Conservation (phyloP, 2,113 vertebrate genomes). For the Catharus minimus region DNA sequence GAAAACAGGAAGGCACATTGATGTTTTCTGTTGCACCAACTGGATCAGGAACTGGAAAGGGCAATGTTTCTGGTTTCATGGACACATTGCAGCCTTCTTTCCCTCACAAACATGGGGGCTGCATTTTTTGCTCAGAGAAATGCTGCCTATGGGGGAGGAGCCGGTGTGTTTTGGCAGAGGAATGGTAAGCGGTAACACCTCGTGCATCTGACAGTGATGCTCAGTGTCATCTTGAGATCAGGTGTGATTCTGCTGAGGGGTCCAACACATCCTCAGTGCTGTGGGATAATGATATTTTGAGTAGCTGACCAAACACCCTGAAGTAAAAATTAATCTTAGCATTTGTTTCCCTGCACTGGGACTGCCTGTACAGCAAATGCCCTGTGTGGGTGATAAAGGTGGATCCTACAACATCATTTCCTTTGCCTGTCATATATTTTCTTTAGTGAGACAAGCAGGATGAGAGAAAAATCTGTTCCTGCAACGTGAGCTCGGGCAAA, state of each 20-base stretch:
- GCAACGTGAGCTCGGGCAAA: conserved; percentile 47
- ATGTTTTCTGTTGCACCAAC: background rate
- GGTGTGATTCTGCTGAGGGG: background rate
- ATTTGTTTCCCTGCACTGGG: background rate
- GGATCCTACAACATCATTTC: background rate
- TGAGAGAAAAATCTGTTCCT: conserved; percentile 34
- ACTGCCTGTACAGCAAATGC: background rate
- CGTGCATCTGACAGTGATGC: background rate
- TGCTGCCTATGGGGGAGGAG: background rate
- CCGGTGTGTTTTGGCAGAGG: background rate
- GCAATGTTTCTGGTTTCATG: background rate
- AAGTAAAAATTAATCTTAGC: background rate
- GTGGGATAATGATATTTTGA: background rate
- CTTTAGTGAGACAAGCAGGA: background rate
- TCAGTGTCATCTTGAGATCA: background rate
- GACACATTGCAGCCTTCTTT: background rate
- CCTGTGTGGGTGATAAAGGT: background rate
- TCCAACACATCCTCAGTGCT: background rate
- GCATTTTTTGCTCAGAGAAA: background rate
- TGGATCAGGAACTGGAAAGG: background rate
- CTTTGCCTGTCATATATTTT: background rate
- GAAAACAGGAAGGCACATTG: background rate
- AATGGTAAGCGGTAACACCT: background rate
- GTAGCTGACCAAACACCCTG: background rate
- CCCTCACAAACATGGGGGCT: background rate